Percentiles rank a stretch among this genome's conserved stretches.
These are phyloP conservation scores for Drosophila malerkotliana DNA, from an alignment of 1,140 invertebrate species.

Conservation along the genomic window DNA sequence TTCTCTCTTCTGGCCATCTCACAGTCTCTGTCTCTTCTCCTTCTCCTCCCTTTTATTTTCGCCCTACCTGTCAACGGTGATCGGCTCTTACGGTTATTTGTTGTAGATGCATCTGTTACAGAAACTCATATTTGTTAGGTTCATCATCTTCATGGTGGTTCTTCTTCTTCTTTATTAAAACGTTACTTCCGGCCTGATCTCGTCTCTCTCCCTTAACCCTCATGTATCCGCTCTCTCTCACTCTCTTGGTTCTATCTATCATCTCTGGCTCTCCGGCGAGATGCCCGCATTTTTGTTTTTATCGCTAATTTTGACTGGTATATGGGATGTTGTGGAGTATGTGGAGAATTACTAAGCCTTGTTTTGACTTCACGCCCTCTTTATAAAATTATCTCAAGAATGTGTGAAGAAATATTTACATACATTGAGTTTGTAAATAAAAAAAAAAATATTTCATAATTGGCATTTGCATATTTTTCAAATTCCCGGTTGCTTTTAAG, in stretches of 20 bases:
- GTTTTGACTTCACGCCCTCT: constrained; percentile 31
- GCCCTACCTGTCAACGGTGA: constrained; percentile 45
- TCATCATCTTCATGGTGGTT: neutral
- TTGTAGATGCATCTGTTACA: constrained; percentile 42
- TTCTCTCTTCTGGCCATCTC: constrained; percentile 9
- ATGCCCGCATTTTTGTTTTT: constrained; percentile 39
- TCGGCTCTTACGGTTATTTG: constrained; percentile 6
- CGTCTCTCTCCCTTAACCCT: constrained; percentile 1
- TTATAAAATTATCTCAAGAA: constrained; percentile 15
- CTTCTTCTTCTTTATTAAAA: constrained; percentile 20
- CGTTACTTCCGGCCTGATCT: constrained; percentile 48
- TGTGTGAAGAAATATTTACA: constrained; percentile 9
- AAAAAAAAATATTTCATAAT: neutral
- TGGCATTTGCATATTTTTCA: neutral
- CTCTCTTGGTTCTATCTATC: neutral
- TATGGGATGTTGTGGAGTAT: neutral
- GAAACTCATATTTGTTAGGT: neutral
- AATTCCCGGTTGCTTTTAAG: neutral
- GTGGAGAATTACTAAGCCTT: constrained; percentile 23
- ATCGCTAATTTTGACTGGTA: constrained; percentile 28
- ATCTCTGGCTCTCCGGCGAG: constrained; percentile 3
- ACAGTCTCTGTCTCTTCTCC: neutral
- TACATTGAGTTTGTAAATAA: too few relatives aligned
- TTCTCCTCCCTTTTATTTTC: constrained; percentile 8
- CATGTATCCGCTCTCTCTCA: too few relatives aligned